A percentile compares a stretch with the other conserved stretches of the same genome.
Evolutionary conservation across 2,113 vertebrate species (phyloP).

Genomic region (Colossoma macropomum): DNA sequence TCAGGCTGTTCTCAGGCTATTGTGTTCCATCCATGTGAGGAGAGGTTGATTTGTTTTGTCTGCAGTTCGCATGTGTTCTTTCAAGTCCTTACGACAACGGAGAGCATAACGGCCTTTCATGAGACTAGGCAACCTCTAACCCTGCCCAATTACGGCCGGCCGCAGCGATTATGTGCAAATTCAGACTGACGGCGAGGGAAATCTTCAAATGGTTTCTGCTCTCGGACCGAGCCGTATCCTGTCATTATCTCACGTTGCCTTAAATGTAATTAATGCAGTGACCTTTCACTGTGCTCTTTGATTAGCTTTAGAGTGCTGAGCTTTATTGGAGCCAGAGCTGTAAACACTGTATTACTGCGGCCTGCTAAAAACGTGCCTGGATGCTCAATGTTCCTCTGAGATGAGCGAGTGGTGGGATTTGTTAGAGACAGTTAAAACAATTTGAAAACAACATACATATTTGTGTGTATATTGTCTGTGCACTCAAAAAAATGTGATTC

Average conservation of each 20-base stretch:
- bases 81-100: conserved; percentile 8
- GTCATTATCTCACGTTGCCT: conserved; percentile 41
- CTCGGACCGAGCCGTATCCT: conserved; percentile 15
- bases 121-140: conserved; percentile 27
- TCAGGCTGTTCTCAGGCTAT: conserved; percentile 1
- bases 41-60: conserved; percentile 26
- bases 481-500: too few species aligned
- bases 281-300: conserved; percentile 44
- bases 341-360: conserved; percentile 14
- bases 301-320: conserved; percentile 40
- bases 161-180: conserved; percentile 30
- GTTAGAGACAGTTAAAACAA: background rate
- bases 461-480: too few species aligned
- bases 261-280: conserved; percentile 46
- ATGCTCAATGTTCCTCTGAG: background rate
- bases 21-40: background rate
- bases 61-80: conserved; percentile 8
- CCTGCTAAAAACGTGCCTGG: conserved; percentile 9
- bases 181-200: conserved; percentile 18
- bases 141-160: conserved; percentile 39
- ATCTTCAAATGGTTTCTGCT: background rate
- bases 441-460: too few species aligned
- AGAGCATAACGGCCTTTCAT: conserved; percentile 18
- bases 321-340: conserved; percentile 24
- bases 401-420: background rate